phyloP scores from a whole-genome alignment of 2,888 invertebrate genomes.

The Zygaena filipendulae region DNA sequence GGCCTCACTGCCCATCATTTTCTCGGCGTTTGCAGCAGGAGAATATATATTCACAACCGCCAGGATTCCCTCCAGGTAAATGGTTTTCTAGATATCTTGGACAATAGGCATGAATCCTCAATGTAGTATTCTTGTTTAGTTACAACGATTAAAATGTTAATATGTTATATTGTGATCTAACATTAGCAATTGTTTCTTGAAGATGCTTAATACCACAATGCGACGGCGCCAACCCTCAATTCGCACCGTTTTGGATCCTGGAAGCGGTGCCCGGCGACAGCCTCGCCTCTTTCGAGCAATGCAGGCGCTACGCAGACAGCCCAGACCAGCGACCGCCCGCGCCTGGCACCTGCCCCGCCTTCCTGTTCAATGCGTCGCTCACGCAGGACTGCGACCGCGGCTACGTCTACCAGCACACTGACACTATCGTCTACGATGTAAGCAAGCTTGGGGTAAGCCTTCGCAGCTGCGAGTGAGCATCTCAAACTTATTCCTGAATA shows the following conservation, averaged over 20 bases:
- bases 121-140: no score
- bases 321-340: constrained; percentile 1
- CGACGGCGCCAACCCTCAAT: constrained; percentile 32
- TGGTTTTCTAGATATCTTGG: no score
- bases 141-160: background rate
- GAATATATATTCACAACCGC: constrained; percentile 58
- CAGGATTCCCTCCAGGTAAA: constrained; percentile 48
- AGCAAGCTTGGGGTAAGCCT: no score
- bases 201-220: constrained; percentile 47
- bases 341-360: constrained; percentile 31
- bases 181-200: no score
- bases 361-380: constrained; percentile 30
- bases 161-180: background rate
- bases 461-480: no score
- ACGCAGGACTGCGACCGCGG: constrained; percentile 29
- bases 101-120: no score
- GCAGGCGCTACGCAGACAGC: constrained; percentile 32
- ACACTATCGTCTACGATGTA: constrained; percentile 52
- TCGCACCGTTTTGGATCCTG: constrained; percentile 34
- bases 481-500: background rate
- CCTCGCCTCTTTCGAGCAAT: constrained; percentile 31
- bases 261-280: constrained; percentile 36
- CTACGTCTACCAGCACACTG: constrained; percentile 41
- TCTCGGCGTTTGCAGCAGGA: no score
- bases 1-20: constrained; percentile 47